Evolutionary conservation across 2,888 invertebrate species (phyloP).

Genomic region (Pedicia rivosa): DNA sequence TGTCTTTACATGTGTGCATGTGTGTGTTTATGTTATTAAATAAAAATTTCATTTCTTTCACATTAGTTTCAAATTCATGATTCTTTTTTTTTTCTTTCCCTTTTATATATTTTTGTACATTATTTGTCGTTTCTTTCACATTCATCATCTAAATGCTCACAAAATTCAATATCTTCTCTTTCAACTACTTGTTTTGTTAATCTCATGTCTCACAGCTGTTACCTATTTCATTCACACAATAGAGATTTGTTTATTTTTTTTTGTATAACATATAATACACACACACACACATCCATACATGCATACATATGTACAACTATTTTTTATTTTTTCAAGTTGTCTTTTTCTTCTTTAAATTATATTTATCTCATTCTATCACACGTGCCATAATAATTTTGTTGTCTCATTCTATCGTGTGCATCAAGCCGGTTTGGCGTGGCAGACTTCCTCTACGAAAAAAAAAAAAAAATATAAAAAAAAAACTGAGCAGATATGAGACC

Average conservation of each 20-base stretch:
- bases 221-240: constrained; percentile 5
- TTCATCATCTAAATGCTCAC: too few species aligned
- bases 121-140: too few species aligned
- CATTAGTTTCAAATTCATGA: too few species aligned
- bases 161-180: too few species aligned
- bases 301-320: not conserved
- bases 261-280: constrained; percentile 1
- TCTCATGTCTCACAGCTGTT: constrained; percentile 6
- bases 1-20: too few species aligned
- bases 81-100: too few species aligned
- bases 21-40: too few species aligned
- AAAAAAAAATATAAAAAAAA: constrained; percentile 1
- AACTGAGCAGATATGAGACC: constrained; percentile 25
- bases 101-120: too few species aligned
- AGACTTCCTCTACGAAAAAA: constrained; percentile 14
- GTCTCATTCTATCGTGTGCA: constrained; percentile 4
- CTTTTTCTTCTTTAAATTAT: not conserved
- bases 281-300: not conserved
- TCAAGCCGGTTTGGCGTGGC: constrained; percentile 19
- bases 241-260: too few species aligned
- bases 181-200: constrained; percentile 4
- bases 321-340: not conserved
- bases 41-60: too few species aligned
- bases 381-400: not conserved
- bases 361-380: not conserved